These are phyloP conservation scores for Drosophila insularis DNA, from an alignment of 1,140 invertebrate species.

Conservation along the genomic window DNA sequence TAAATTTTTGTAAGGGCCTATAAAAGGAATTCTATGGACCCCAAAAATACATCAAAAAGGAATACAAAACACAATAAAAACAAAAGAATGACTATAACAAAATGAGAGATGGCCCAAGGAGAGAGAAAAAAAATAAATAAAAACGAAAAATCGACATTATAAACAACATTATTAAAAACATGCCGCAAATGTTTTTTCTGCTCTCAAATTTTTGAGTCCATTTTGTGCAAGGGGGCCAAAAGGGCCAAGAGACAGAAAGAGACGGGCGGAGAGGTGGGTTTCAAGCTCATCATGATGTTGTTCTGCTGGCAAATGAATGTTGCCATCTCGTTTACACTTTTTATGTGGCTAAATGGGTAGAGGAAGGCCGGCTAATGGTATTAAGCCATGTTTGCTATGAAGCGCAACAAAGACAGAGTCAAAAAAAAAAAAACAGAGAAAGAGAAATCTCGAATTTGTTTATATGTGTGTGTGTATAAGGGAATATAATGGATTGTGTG, in stretches of 20 bases:
- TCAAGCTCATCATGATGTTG: slow-evolving; percentile 69
- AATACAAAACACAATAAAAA: slow-evolving; percentile 20
- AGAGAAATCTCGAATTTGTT: background rate
- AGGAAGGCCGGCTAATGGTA: slow-evolving; percentile 60
- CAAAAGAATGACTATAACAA: slow-evolving; percentile 18
- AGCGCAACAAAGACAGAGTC: slow-evolving; percentile 23
- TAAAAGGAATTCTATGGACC: slow-evolving; percentile 62
- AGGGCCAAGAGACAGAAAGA: slow-evolving; percentile 2
- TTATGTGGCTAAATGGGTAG: background rate
- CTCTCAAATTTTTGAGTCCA: slow-evolving; percentile 77
- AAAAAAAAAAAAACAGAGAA: background rate
- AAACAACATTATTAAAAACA: slow-evolving; percentile 82
- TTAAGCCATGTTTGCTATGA: slow-evolving; percentile 36
- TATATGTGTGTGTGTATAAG: slow-evolving; percentile 8
- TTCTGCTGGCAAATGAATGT: slow-evolving; percentile 51
- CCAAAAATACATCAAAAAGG: slow-evolving; percentile 62
- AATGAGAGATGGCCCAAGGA: slow-evolving; percentile 20
- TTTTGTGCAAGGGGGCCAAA: slow-evolving; percentile 51
- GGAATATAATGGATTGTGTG: background rate
- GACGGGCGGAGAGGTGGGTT: background rate
- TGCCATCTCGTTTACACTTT: slow-evolving; percentile 36
- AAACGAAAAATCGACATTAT: slow-evolving; percentile 73
- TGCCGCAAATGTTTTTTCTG: slow-evolving; percentile 79
- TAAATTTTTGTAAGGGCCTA: slow-evolving; percentile 30
- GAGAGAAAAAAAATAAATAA: slow-evolving; percentile 33